Evolutionary conservation across 2,113 vertebrate genomes (phyloP).

Genomic region (Nicator chloris): DNA sequence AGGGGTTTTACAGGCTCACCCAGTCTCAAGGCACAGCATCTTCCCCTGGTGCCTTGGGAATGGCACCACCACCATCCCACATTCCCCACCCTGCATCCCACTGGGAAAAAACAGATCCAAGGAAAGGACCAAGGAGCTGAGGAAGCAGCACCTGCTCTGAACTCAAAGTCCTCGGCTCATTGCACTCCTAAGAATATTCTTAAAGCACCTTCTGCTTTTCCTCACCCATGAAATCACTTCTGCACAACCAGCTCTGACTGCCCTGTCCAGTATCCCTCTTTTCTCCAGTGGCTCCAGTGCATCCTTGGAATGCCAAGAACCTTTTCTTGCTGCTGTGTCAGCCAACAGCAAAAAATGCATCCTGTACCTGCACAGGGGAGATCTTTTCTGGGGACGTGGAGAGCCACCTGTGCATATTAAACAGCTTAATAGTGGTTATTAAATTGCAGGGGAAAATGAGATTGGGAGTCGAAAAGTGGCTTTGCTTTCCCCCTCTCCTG

Average conservation of each 20-base stretch:
- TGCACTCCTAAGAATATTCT: not conserved
- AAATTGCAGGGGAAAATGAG: not conserved
- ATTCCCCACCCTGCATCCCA: not conserved
- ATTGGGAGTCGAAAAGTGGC: not conserved
- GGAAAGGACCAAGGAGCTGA: not conserved
- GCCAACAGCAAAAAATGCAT: not conserved
- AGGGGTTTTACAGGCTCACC: not conserved
- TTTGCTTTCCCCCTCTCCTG: not conserved
- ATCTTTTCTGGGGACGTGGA: not conserved
- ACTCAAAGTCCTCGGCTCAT: accelerated
- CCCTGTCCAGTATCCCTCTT: not conserved
- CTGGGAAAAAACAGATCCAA: not conserved
- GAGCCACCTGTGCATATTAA: not conserved
- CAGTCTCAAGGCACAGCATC: not conserved
- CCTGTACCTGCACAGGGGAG: not conserved
- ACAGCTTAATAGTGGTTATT: not conserved
- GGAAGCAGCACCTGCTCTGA: not conserved
- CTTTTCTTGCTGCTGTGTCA: not conserved
- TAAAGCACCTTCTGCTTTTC: not conserved
- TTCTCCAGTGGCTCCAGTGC: not conserved
- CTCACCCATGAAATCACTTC: not conserved
- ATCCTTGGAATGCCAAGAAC: not conserved
- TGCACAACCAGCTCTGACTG: not conserved
- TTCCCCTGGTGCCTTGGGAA: not conserved
- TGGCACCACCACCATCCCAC: not conserved